phyloP scores from a whole-genome alignment of 2,113 vertebrate species.

The Hippocampus comes region DNA sequence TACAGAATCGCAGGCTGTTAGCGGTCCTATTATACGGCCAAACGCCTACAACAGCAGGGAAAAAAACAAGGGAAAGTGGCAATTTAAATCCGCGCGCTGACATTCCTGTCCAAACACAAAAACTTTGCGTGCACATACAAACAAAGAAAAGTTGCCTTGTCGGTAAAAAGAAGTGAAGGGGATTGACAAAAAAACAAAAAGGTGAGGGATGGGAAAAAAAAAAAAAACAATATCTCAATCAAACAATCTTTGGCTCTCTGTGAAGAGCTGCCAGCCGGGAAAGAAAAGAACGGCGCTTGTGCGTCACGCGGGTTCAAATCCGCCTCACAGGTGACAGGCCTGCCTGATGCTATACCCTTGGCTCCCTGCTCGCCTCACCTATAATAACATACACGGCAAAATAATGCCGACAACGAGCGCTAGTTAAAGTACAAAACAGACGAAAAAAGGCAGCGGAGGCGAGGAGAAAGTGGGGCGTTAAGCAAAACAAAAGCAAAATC shows the following conservation, averaged over 20 bases:
- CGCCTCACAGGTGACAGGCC: slow-evolving; percentile 70
- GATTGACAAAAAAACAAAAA: slow-evolving; percentile 54
- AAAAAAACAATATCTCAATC: slow-evolving; percentile 60
- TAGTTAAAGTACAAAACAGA: slow-evolving; percentile 58
- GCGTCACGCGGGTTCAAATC: slow-evolving; percentile 64
- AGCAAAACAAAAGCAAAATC: slow-evolving; percentile 55
- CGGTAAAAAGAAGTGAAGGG: slow-evolving; percentile 58
- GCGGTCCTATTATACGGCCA: slow-evolving; percentile 57
- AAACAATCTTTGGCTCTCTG: slow-evolving; percentile 55
- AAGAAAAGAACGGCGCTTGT: slow-evolving; percentile 39
- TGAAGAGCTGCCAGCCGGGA: slow-evolving; percentile 61
- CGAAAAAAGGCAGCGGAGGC: slow-evolving; percentile 40
- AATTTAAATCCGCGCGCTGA: slow-evolving; percentile 60
- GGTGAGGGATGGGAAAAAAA: slow-evolving; percentile 19
- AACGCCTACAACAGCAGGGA: slow-evolving; percentile 59
- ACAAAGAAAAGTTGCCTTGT: slow-evolving; percentile 74
- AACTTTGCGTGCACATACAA: slow-evolving; percentile 46
- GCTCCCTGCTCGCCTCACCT: slow-evolving; percentile 58
- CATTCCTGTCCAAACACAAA: slow-evolving; percentile 64
- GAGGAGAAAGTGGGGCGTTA: slow-evolving; percentile 64
- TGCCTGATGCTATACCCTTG: slow-evolving; percentile 62
- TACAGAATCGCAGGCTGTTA: slow-evolving; percentile 45
- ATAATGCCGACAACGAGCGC: slow-evolving; percentile 42
- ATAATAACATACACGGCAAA: slow-evolving; percentile 33
- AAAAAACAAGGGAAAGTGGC: slow-evolving; percentile 33